phyloP scores from a whole-genome alignment of 2,888 invertebrate species.

The Hypercompe scribonia region DNA sequence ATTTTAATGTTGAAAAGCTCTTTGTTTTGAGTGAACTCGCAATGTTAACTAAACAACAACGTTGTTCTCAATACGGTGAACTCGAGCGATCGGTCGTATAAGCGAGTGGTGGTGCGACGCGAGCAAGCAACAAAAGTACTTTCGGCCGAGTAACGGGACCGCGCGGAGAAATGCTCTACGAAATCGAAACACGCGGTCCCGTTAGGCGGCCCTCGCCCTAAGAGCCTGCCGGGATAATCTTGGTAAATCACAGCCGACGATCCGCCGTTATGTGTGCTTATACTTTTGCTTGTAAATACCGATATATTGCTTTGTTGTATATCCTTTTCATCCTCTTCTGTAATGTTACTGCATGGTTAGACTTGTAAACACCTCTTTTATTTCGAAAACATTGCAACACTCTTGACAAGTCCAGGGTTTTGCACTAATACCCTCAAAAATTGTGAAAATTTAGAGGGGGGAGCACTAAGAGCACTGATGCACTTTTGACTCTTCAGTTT shows the following conservation, averaged over 20 bases:
- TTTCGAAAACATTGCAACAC: neutral
- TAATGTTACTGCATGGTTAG: slow-evolving; percentile 34
- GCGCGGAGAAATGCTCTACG: slow-evolving; percentile 86
- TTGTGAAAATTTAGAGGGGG: neutral
- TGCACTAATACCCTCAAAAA: neutral
- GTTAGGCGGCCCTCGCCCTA: slow-evolving; percentile 83
- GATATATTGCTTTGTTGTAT: slow-evolving; percentile 48
- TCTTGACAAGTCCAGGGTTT: neutral
- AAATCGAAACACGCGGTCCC: slow-evolving; percentile 86
- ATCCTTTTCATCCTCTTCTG: slow-evolving; percentile 50
- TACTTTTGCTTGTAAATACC: slow-evolving; percentile 47
- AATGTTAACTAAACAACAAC: slow-evolving; percentile 68
- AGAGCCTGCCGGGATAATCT: slow-evolving; percentile 75
- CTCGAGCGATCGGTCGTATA: slow-evolving; percentile 75
- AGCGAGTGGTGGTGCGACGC: slow-evolving; percentile 59
- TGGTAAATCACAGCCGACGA: slow-evolving; percentile 71
- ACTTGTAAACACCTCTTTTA: neutral
- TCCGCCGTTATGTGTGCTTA: slow-evolving; percentile 57
- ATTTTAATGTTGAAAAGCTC: slow-evolving; percentile 70
- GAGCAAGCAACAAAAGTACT: slow-evolving; percentile 82
- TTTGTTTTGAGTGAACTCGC: slow-evolving; percentile 74
- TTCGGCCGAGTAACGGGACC: slow-evolving; percentile 85
- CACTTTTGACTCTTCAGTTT: neutral
- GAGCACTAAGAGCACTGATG: neutral
- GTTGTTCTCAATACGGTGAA: slow-evolving; percentile 81